phyloP scores from a whole-genome alignment of 2,113 vertebrate species.

The Notechis scutatus region DNA sequence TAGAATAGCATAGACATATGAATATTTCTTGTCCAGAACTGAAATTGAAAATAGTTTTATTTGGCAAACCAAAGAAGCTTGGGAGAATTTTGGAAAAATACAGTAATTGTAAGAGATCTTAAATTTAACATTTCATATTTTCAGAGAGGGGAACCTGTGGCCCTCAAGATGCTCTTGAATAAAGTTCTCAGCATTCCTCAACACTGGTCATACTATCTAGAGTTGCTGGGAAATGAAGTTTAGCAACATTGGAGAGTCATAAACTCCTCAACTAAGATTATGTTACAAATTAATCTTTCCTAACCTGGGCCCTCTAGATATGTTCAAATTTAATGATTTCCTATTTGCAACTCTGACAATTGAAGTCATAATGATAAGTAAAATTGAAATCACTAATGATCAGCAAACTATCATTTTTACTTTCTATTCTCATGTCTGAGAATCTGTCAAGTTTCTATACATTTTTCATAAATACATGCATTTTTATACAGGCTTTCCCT shows the following conservation, averaged over 20 bases:
- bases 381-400: background rate
- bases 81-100: background rate
- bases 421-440: background rate
- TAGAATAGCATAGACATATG: accelerated
- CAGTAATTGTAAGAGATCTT: background rate
- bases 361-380: background rate
- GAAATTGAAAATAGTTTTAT: conserved; percentile 3
- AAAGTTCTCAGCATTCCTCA: background rate
- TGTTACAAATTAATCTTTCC: background rate
- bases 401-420: background rate
- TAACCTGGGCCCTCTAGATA: background rate
- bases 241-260: background rate
- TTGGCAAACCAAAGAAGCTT: conserved; percentile 5
- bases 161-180: background rate
- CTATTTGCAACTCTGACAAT: background rate
- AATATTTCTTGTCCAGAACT: conserved; percentile 5
- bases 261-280: background rate
- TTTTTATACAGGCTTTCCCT: background rate
- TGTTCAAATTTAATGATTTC: background rate
- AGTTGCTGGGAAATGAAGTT: background rate
- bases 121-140: background rate
- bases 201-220: background rate
- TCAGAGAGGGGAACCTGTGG: background rate
- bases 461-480: background rate
- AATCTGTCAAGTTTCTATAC: background rate